Percentiles rank a stretch among this genome's conserved stretches.
Conservation (phyloP, 2,888 invertebrate genomes). For the Ectobius pallidus region DNA sequence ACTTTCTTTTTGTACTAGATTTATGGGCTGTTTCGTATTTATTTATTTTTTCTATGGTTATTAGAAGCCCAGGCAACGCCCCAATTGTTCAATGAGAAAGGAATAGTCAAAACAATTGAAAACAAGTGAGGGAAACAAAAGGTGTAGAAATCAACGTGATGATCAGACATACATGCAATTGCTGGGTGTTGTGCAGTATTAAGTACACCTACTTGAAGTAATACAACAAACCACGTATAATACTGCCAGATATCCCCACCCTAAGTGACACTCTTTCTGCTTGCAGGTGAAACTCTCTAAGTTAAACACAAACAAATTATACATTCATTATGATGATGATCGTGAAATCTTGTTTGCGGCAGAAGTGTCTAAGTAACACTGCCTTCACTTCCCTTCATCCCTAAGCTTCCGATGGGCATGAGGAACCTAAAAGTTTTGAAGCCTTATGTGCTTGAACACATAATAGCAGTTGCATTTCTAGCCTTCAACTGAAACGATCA, state of each 20-base stretch:
- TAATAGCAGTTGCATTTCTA: too few relatives aligned
- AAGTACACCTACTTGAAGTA: not conserved
- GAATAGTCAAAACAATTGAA: constrained; percentile 7
- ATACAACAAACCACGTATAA: not conserved
- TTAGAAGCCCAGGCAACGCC: not conserved
- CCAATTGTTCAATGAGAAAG: not conserved
- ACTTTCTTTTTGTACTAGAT: not conserved
- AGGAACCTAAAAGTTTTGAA: too few relatives aligned
- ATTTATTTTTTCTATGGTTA: not conserved
- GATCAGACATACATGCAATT: constrained; percentile 4
- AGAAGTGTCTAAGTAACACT: too few relatives aligned
- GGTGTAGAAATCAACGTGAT: not conserved
- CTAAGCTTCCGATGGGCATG: too few relatives aligned
- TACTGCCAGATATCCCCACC: not conserved
- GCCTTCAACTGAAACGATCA: too few relatives aligned
- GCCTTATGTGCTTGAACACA: too few relatives aligned
- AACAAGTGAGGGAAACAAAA: not conserved
- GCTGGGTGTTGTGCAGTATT: constrained; percentile 2
- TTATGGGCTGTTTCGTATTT: not conserved
- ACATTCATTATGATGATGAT: too few relatives aligned
- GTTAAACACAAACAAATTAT: too few relatives aligned
- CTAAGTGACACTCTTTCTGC: not conserved
- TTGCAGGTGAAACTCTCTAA: too few relatives aligned
- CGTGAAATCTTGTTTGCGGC: too few relatives aligned
- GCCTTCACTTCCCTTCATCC: too few relatives aligned